Evolutionary conservation across 2,888 invertebrate species (phyloP).

Genomic region (Synergus japonicus): DNA sequence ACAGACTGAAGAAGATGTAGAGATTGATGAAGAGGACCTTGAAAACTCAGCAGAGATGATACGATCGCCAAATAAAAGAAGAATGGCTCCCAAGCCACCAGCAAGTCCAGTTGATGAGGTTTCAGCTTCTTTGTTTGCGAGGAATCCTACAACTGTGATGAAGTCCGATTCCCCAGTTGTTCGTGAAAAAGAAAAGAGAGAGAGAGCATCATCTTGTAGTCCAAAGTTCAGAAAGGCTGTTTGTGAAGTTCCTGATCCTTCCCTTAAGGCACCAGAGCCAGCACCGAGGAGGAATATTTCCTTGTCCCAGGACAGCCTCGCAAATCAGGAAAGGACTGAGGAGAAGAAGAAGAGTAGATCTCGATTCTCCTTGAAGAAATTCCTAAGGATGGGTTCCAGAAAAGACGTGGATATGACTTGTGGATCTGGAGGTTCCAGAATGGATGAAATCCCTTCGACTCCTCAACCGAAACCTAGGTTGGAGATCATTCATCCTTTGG

Average conservation of each 20-base stretch:
- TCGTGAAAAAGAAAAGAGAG: constrained; percentile 87
- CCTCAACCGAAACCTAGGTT: constrained; percentile 86
- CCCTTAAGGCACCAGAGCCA: constrained; percentile 78
- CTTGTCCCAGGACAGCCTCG: constrained; percentile 86
- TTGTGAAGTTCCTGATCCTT: constrained; percentile 74
- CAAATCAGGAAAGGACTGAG: constrained; percentile 72
- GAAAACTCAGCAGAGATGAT: constrained; percentile 61
- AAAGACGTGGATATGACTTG: constrained; percentile 83
- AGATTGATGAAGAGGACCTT: constrained; percentile 3
- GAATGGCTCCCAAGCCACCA: constrained; percentile 87
- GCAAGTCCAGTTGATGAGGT: constrained; percentile 71
- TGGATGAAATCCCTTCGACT: constrained; percentile 64
- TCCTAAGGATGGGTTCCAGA: constrained; percentile 87
- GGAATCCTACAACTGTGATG: constrained; percentile 79
- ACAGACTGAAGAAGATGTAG: background rate
- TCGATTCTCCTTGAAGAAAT: constrained; percentile 90
- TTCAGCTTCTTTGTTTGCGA: constrained; percentile 79
- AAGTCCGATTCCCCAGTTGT: constrained; percentile 85
- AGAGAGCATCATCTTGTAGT: constrained; percentile 83
- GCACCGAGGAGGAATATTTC: constrained; percentile 85
- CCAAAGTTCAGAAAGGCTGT: constrained; percentile 80
- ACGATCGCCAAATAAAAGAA: constrained; percentile 83
- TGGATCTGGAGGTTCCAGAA: constrained; percentile 74
- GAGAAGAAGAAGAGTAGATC: constrained; percentile 84
- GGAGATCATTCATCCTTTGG: constrained; percentile 93